A percentile compares a stretch with the other conserved stretches of the same genome.
Evolutionary conservation across 2,888 invertebrate genomes (phyloP).

Genomic region (Apocheima hispidaria): DNA sequence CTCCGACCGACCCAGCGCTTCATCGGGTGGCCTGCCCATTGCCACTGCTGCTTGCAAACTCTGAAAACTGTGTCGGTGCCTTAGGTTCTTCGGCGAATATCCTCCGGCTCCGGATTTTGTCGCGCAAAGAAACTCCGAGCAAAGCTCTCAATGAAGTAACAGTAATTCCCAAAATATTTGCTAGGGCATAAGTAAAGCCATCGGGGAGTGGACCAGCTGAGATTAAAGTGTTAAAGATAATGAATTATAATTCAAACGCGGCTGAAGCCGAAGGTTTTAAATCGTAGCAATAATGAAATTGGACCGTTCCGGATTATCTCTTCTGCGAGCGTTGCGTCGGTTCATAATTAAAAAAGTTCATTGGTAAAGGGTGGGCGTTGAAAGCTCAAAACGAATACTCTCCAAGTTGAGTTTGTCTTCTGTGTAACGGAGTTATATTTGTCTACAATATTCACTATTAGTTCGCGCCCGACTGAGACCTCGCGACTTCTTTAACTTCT

Average conservation of each 20-base stretch:
- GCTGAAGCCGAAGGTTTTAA: conserved; percentile 30
- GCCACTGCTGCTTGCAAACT: no score
- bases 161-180: conserved; percentile 9
- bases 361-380: conserved; percentile 40
- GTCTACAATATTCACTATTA: neutral
- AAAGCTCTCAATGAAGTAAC: neutral
- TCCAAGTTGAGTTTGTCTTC: conserved; percentile 45
- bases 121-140: no score
- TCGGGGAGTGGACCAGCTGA: neutral
- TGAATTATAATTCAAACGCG: conserved; percentile 25
- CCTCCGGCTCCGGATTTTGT: no score
- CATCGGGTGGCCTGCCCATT: no score
- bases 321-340: conserved; percentile 40
- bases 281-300: conserved; percentile 47
- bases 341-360: conserved; percentile 51
- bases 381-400: conserved; percentile 46
- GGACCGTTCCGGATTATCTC: conserved; percentile 48
- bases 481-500: no score
- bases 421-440: neutral
- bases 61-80: no score
- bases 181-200: conserved; percentile 9
- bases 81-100: no score
- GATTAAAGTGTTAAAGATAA: conserved; percentile 22
- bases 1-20: no score
- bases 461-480: no score